These are phyloP conservation scores for Bellardia bayeri DNA, from an alignment of 2,888 invertebrate species.

Conservation along the genomic window DNA sequence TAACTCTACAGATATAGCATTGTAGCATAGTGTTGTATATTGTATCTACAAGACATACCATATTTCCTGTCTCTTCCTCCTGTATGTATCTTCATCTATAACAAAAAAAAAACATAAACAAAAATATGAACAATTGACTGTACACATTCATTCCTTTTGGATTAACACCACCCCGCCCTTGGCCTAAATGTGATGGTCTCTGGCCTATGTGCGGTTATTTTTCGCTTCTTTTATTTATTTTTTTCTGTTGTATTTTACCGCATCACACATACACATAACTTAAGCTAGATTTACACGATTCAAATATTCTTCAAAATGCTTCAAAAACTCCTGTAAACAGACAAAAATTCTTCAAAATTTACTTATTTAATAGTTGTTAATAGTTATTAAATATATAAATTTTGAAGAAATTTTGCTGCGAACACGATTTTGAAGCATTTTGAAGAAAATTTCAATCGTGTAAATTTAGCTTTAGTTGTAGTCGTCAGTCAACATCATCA, in stretches of 20 bases:
- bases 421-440: no score
- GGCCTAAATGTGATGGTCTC: conserved; percentile 63
- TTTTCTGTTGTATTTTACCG: conserved; percentile 45
- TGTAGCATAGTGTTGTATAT: background rate
- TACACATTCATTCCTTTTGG: conserved; percentile 67
- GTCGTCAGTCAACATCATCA: conserved; percentile 46
- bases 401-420: no score
- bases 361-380: no score
- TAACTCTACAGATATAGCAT: background rate
- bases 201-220: conserved; percentile 73
- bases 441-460: no score
- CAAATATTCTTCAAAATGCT: no score
- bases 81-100: conserved; percentile 1
- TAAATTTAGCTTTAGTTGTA: no score
- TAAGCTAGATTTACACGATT: no score
- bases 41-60: conserved; percentile 53
- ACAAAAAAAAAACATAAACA: conserved; percentile 17
- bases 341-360: no score
- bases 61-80: conserved; percentile 28
- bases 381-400: no score
- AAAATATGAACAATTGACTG: conserved; percentile 70
- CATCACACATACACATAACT: conserved; percentile 55
- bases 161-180: conserved; percentile 65
- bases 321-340: no score
- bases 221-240: conserved; percentile 62